Conservation (phyloP, 2,113 vertebrate species). For the Bambusicola thoracicus region DNA sequence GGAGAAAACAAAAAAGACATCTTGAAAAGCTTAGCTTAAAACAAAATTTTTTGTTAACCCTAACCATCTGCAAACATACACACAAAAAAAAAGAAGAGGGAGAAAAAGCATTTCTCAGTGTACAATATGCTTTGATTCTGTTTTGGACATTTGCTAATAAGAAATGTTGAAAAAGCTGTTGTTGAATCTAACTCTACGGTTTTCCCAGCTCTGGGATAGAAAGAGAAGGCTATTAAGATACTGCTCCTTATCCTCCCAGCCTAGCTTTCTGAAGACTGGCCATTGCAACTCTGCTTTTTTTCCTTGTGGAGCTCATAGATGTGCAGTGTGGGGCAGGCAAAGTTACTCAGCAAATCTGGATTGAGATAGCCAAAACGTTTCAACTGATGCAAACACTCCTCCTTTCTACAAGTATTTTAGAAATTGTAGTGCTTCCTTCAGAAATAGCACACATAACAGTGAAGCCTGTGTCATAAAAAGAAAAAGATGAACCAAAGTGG, state of each 20-base stretch:
- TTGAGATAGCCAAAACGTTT: not conserved
- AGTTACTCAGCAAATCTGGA: not conserved
- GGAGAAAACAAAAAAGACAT: not conserved
- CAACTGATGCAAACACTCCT: not conserved
- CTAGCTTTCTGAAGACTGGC: not conserved
- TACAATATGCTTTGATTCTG: not conserved
- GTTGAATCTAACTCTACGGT: too few species aligned
- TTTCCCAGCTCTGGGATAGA: not conserved
- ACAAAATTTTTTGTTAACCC: not conserved
- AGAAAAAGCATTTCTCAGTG: not conserved
- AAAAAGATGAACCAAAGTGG: not conserved
- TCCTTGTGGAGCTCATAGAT: not conserved
- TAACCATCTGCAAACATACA: not conserved
- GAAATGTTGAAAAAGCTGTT: not conserved
- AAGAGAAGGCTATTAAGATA: constrained; percentile 25
- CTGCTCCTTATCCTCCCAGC: not conserved
- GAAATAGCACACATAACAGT: not conserved
- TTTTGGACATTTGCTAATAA: not conserved
- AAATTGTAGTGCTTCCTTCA: not conserved
- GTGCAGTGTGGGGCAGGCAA: not conserved
- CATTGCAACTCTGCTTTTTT: not conserved
- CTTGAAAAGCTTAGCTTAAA: not conserved
- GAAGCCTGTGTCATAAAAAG: not conserved
- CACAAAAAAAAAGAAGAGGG: not conserved
- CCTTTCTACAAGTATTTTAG: not conserved